A percentile compares a stretch with the other conserved stretches of the same genome.
These are phyloP conservation scores for Microtus pennsylvanicus DNA, from an alignment of 2,113 vertebrate genomes.

Conservation along the genomic window DNA sequence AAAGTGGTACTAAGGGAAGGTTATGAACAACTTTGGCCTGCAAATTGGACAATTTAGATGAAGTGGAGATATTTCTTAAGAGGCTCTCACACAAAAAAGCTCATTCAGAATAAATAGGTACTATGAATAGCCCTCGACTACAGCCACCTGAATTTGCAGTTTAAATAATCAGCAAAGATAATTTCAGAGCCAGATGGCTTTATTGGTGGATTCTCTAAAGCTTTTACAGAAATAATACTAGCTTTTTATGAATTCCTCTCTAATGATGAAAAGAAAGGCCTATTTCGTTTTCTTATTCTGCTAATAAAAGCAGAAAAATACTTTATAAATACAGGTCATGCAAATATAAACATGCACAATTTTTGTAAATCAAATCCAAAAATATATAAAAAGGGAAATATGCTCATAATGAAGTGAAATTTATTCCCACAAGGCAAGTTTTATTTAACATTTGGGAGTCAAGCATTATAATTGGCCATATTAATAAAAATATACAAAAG, in stretches of 20 bases:
- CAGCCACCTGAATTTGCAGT: slow-evolving; percentile 35
- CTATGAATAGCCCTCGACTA: slow-evolving; percentile 12
- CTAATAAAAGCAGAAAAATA: slow-evolving; percentile 40
- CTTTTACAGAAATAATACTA: slow-evolving; percentile 48
- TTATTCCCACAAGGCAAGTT: slow-evolving; percentile 23
- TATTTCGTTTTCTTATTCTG: neutral
- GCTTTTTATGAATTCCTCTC: slow-evolving; percentile 36
- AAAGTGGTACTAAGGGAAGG: slow-evolving; percentile 31
- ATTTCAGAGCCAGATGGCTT: slow-evolving; percentile 31
- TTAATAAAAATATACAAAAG: slow-evolving; percentile 4
- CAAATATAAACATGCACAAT: slow-evolving; percentile 3
- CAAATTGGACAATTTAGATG: slow-evolving; percentile 40
- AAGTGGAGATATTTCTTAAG: slow-evolving; percentile 42
- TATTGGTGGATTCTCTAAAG: slow-evolving; percentile 29
- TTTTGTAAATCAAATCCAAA: slow-evolving; percentile 19
- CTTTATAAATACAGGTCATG: neutral
- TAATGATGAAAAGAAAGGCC: slow-evolving; percentile 45
- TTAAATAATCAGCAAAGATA: slow-evolving; percentile 38
- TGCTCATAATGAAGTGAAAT: neutral
- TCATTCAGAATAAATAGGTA: slow-evolving; percentile 28
- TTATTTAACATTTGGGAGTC: slow-evolving; percentile 50
- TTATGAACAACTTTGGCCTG: slow-evolving; percentile 19
- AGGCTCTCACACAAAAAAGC: neutral
- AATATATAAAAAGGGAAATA: slow-evolving; percentile 5
- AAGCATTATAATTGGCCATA: slow-evolving; percentile 27